Evolutionary conservation across 2,888 invertebrate species (phyloP), one percentile per base, ranked within the genome.

Genomic region (Diplolepis rosae): DNA sequence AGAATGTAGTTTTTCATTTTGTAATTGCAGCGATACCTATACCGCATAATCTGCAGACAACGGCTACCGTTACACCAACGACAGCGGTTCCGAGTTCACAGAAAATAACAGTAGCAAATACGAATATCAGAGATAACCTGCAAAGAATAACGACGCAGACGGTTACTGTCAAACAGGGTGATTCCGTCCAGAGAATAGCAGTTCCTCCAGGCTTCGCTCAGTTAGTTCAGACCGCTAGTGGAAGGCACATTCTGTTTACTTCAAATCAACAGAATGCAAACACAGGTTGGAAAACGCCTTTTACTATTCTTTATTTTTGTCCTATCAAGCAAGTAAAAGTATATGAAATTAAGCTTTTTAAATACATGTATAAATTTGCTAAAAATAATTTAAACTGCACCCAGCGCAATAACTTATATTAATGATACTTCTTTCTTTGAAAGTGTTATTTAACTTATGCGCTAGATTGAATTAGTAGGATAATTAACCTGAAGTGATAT

Each of bases 161-260:
- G 50, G 85, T 87, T 69, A 86, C 89, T 22, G 84, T 88, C 45
- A 86, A 89, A 70, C 85, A 86, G 79, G 87, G 87, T 69, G 87
- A 87, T 83, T 89, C 88, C 79, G 85, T 88, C 78, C 88, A 87
- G 75, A 85, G 87, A 80, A 87, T 88, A 83, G 84, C 86, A 48
- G 83, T 88, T 68, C 86, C 87, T 67, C 87, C 88, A 68, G 82
- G 85, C 79, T 88, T 92, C 79, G 92, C 94, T 51, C 94, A 94
- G 83, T 89, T 94, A 66, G 93, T 95, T 61, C 94, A 94, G 85
- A 93, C 93, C 5, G 91, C 93, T 27, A 90, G 92, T 66, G 94
- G 94, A 7, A 92, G 93, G 81, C 94, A 94, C 87, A 91, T 93
- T 79, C 89, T 94, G 73, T 85, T 93, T 65, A 92, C 93, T 3